Evolutionary conservation across 2,113 vertebrate species (phyloP).

Genomic region (Lates calcarifer): DNA sequence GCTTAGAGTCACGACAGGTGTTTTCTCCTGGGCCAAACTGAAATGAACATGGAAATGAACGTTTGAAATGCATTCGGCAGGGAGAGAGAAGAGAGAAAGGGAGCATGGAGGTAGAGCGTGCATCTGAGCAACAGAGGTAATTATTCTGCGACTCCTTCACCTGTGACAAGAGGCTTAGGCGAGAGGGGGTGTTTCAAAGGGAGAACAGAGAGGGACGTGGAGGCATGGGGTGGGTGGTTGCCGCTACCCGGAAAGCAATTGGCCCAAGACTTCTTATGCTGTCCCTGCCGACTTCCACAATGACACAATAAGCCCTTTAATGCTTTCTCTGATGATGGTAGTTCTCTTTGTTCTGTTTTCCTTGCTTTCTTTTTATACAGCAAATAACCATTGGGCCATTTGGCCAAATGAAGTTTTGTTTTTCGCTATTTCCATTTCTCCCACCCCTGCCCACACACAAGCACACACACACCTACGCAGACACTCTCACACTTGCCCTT

Average conservation of each 20-base stretch:
- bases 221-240: conserved; percentile 31
- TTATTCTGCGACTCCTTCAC: conserved; percentile 82
- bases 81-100: conserved; percentile 28
- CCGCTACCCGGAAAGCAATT: conserved; percentile 69
- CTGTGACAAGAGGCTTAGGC: conserved; percentile 82
- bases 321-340: conserved; percentile 28
- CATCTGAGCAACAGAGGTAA: conserved; percentile 77
- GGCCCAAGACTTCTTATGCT: conserved; percentile 60
- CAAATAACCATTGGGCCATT: conserved; percentile 36
- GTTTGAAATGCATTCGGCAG: conserved; percentile 72
- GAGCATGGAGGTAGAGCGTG: conserved; percentile 11
- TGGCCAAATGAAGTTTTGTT: conserved; percentile 42
- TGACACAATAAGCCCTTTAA: conserved; percentile 48
- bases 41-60: conserved; percentile 82
- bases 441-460: not conserved
- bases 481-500: not conserved
- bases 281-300: conserved; percentile 54
- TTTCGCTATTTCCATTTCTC: conserved; percentile 14
- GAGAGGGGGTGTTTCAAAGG: conserved; percentile 56
- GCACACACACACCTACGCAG: not conserved
- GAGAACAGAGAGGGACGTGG: conserved; percentile 26
- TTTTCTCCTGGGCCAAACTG: conserved; percentile 75
- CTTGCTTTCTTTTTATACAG: conserved; percentile 22
- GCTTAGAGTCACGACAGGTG: conserved; percentile 68
- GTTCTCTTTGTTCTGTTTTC: conserved; percentile 38